Evolutionary conservation across 1,140 invertebrate genomes (phyloP).

Genomic region (Matsumurasca onukii): DNA sequence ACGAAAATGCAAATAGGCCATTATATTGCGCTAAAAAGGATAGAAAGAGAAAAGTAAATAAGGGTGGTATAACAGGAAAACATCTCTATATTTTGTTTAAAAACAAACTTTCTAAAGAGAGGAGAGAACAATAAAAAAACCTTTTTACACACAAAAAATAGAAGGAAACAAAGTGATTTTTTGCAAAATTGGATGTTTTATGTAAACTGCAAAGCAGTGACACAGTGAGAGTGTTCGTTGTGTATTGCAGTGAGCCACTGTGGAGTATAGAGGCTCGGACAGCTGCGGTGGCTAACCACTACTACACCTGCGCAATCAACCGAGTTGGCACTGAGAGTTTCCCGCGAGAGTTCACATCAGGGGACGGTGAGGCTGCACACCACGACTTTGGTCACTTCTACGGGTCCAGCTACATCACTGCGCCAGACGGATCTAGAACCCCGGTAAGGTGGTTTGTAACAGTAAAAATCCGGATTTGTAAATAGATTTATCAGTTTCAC

Average conservation of each 20-base stretch:
- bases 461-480: neutral
- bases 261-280: constrained; percentile 96
- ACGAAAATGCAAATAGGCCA: no score
- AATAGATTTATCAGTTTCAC: neutral
- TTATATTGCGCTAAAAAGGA: no score
- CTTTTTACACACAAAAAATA: no score
- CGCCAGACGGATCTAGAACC: constrained; percentile 90
- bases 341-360: constrained; percentile 93
- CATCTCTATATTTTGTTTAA: no score
- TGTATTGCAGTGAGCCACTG: constrained; percentile 85
- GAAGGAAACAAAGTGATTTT: no score
- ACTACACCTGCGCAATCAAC: constrained; percentile 94
- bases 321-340: constrained; percentile 92
- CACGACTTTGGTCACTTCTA: constrained; percentile 97
- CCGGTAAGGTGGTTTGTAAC: constrained; percentile 58
- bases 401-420: constrained; percentile 92
- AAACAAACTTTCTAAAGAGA: no score
- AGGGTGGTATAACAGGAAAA: no score
- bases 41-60: no score
- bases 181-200: no score
- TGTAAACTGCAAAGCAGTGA: no score
- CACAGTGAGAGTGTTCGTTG: no score
- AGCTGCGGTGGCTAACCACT: constrained; percentile 96
- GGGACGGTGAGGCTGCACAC: constrained; percentile 88
- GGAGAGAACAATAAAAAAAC: no score